These are phyloP conservation scores for Holothuria leucospilota DNA, from an alignment of 53 echinoderm and acorn worm genomes.

Conservation along the genomic window DNA sequence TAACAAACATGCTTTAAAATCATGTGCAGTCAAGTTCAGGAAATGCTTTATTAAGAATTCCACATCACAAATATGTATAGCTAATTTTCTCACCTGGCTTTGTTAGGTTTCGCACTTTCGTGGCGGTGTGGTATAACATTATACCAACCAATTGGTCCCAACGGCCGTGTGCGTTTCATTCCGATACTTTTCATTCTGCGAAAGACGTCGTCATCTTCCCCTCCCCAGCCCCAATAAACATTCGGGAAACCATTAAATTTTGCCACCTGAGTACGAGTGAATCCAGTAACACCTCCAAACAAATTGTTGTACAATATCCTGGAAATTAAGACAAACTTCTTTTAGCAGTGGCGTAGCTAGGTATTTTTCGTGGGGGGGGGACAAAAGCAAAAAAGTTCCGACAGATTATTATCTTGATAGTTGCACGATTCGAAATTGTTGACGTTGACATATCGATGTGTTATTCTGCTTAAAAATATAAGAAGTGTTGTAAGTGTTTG, in stretches of 20 bases:
- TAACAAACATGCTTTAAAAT: too few species aligned
- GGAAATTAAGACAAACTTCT: neutral
- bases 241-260: conserved; percentile 93
- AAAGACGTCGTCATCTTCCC: conserved; percentile 89
- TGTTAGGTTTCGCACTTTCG: conserved; percentile 80
- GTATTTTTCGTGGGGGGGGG: too few species aligned
- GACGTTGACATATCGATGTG: too few species aligned
- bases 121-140: conserved; percentile 89
- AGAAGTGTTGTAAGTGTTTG: too few species aligned
- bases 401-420: too few species aligned
- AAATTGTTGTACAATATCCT: conserved; percentile 79
- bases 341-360: too few species aligned
- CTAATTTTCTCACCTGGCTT: conserved; percentile 64
- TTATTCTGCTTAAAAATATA: too few species aligned
- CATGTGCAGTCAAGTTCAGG: too few species aligned
- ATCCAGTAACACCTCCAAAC: conserved; percentile 92
- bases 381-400: too few species aligned
- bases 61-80: neutral
- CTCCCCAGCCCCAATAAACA: conserved; percentile 96
- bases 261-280: conserved; percentile 82
- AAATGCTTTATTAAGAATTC: too few species aligned
- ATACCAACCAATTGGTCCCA: conserved; percentile 88
- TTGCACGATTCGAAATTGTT: too few species aligned
- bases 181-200: conserved; percentile 68
- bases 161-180: conserved; percentile 76